Evolutionary conservation across 2,888 invertebrate genomes (phyloP).

Genomic region (Parnassius orleans): DNA sequence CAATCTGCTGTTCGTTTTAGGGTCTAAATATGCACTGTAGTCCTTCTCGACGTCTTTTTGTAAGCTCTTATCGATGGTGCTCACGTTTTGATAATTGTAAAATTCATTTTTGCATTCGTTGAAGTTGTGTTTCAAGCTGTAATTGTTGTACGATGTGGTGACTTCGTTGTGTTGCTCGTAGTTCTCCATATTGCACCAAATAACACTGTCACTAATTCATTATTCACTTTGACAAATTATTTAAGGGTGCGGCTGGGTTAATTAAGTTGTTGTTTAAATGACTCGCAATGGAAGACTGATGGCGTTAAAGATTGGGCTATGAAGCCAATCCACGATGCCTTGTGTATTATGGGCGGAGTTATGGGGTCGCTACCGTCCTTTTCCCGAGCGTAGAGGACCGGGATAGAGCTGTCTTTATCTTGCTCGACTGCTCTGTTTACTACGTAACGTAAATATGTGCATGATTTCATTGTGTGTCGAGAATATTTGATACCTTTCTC

Average conservation of each 20-base stretch:
- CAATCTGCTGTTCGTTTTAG: conserved; percentile 46
- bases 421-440: conserved; percentile 52
- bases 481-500: conserved; percentile 49
- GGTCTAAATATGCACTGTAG: conserved; percentile 37
- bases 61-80: conserved; percentile 44
- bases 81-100: conserved; percentile 47
- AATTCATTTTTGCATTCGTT: conserved; percentile 59
- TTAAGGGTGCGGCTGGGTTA: conserved; percentile 40
- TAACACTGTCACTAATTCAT: conserved; percentile 44
- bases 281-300: conserved; percentile 70
- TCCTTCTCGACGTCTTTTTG: conserved; percentile 40
- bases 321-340: conserved; percentile 66
- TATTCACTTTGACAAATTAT: conserved; percentile 52
- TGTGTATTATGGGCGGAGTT: conserved; percentile 59
- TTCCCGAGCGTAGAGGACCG: conserved; percentile 31
- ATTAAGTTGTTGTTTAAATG: conserved; percentile 62
- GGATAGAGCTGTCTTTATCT: conserved; percentile 41
- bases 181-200: conserved; percentile 50
- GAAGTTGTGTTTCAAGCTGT: conserved; percentile 56
- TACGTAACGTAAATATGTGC: conserved; percentile 65
- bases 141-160: conserved; percentile 60
- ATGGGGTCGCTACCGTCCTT: conserved; percentile 40
- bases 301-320: conserved; percentile 54
- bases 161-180: conserved; percentile 70
- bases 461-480: conserved; percentile 70